phyloP scores from a whole-genome alignment of 2,797 vertebrate genomes.

The Danio jaintianensis region DNA sequence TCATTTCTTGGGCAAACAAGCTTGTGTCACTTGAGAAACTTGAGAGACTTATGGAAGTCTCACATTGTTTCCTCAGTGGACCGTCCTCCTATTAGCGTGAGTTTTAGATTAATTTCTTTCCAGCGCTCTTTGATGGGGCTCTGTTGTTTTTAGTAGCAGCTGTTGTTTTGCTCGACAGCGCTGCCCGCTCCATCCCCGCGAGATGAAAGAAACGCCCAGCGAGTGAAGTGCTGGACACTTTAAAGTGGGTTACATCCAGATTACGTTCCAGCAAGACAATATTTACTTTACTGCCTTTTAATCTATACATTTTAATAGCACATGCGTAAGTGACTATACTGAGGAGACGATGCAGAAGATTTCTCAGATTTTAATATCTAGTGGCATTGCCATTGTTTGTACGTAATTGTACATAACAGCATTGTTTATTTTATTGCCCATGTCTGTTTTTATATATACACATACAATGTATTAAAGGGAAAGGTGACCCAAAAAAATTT shows the following conservation, averaged over 20 bases:
- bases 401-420: too few relatives aligned
- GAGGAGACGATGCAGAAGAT: not conserved
- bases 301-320: constrained; percentile 50
- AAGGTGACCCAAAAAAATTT: too few relatives aligned
- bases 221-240: constrained; percentile 71
- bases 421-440: too few relatives aligned
- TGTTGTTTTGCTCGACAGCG: constrained; percentile 75
- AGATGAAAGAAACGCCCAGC: constrained; percentile 77
- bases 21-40: constrained; percentile 15
- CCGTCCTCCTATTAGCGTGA: constrained; percentile 40
- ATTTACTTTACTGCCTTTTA: constrained; percentile 77
- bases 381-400: not conserved
- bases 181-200: constrained; percentile 63
- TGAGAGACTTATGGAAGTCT: constrained; percentile 33
- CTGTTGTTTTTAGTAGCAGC: constrained; percentile 81
- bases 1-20: constrained; percentile 40
- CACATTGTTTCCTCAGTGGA: constrained; percentile 23
- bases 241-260: constrained; percentile 72
- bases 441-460: too few relatives aligned
- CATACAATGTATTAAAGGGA: too few relatives aligned
- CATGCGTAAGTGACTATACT: constrained; percentile 11
- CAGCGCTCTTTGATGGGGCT: constrained; percentile 71
- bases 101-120: constrained; percentile 48
- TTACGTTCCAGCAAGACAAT: constrained; percentile 72
- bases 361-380: not conserved